A percentile compares a stretch with the other conserved stretches of the same genome.
phyloP scores from a whole-genome alignment of 2,797 vertebrate genomes.

The Poeciliopsis presidionis region DNA sequence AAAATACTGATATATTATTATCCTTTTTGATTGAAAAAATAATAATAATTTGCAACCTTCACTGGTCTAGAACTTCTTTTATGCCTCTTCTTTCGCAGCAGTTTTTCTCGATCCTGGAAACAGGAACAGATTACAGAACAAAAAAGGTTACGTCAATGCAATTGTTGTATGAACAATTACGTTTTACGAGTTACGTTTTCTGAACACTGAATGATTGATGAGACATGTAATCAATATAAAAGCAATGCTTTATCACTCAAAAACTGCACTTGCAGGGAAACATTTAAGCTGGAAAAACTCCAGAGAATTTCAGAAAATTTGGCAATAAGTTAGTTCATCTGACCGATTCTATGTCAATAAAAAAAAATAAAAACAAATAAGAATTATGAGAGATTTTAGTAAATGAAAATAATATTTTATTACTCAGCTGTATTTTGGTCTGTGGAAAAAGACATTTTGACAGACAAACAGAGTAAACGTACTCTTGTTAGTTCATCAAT shows the following conservation, averaged over 20 bases:
- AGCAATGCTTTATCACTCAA: not conserved
- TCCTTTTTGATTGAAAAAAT: not conserved
- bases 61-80: slow-evolving; percentile 96
- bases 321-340: not conserved
- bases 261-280: not conserved
- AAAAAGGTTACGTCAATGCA: not conserved
- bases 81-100: slow-evolving; percentile 93
- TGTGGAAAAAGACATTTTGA: not conserved
- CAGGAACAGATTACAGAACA: not conserved
- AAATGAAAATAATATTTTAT: not conserved
- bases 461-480: slow-evolving; percentile 44
- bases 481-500: slow-evolving; percentile 98
- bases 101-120: slow-evolving; percentile 93
- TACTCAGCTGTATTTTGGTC: not conserved
- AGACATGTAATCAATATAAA: not conserved
- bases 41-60: slow-evolving; percentile 77
- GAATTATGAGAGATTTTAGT: not conserved
- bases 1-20: not conserved
- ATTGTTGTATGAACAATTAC: not conserved
- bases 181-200: too few relatives aligned
- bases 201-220: not conserved
- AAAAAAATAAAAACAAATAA: not conserved
- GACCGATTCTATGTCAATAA: not conserved
- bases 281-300: not conserved
- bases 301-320: not conserved